Evolutionary conservation across 2,797 vertebrate species (phyloP).

Genomic region (Neoniphon sammara): DNA sequence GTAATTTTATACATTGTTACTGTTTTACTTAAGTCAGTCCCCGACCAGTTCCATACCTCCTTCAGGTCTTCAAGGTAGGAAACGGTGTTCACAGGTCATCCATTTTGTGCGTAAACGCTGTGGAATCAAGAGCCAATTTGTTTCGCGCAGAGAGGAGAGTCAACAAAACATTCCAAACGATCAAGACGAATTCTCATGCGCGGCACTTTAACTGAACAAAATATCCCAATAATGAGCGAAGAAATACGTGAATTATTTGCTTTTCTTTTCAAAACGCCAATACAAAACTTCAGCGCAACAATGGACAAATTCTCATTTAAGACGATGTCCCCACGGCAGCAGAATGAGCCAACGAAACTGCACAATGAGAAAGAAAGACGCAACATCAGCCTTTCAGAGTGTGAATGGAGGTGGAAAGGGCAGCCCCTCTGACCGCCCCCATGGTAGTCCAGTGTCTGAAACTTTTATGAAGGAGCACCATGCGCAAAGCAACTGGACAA

Average conservation of each 20-base stretch:
- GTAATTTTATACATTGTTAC: conserved; percentile 70
- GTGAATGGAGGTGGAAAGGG: conserved; percentile 79
- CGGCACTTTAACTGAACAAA: conserved; percentile 17
- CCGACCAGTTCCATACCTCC: conserved; percentile 75
- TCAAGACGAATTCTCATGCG: conserved; percentile 18
- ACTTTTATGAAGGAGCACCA: conserved; percentile 78
- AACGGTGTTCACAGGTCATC: conserved; percentile 20
- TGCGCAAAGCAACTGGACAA: conserved; percentile 86
- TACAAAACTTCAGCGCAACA: conserved; percentile 19
- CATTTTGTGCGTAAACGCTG: conserved; percentile 38
- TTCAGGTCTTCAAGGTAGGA: conserved; percentile 20
- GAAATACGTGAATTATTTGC: background rate
- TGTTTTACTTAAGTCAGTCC: conserved; percentile 52
- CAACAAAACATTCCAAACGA: conserved; percentile 20
- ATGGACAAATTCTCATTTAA: conserved; percentile 23
- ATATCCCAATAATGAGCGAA: conserved; percentile 3
- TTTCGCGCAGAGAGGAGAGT: conserved; percentile 38
- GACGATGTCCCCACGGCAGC: conserved; percentile 21
- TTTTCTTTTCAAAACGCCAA: conserved; percentile 28
- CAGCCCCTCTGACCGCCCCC: conserved; percentile 78
- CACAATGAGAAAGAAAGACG: conserved; percentile 71
- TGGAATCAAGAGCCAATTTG: conserved; percentile 21
- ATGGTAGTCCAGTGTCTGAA: conserved; percentile 69
- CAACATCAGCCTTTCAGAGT: conserved; percentile 72
- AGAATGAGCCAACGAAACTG: conserved; percentile 42